Base-by-base conservation (phyloP, 2,888 invertebrate species). In the Xestia ashworthii region DNA sequence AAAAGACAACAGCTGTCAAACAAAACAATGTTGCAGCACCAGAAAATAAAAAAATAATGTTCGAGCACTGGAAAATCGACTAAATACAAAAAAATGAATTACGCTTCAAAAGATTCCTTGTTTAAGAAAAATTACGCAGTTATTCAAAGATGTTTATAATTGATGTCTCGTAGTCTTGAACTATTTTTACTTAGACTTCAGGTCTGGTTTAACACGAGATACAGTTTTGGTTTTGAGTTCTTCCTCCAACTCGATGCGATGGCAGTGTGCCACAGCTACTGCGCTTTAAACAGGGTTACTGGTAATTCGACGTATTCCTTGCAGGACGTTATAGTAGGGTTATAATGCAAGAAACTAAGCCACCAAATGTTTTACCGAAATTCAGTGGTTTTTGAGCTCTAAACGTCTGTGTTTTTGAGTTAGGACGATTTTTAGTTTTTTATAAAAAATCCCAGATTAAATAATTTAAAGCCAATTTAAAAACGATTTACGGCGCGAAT, bases 1-100 rank as follows among this genome's bases (percentile, higher is more conserved):
- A 81, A 67, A 62, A 71, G 25, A 70, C 79, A 78, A 48, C 46
- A 58, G 44, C 67, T 68, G 84, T 84, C 84, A 84, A 79, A 80
- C 84, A 84, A 79, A 80, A 78, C 55, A 67, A 67, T 48, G 32
- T 11, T 55, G 38, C 14, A 38, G 25, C 25, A 38, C 38, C 68
- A 55, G 78, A 50, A 41, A 44, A 25, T 5, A 16, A 38, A 76
- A 16, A 4, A 32, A 60, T 60, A 32, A 32, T 60, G 1, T 8
- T 60, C 9, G 1, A 5, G 8, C 3, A 16, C 6, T 14, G 0
- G 22, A 11, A 82, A 82, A 58, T 80, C 83, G 78, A 80, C 80
- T 80, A 80, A 62, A 64, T 1, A 0, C 0, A 9, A 22, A 12
- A 53, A 53, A n/a, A 41, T 5, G 1, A 5, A 12, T 11, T 4